A percentile compares a stretch with the other conserved stretches of the same genome.
These are phyloP conservation scores for Eupleurogrammus muticus DNA, from an alignment of 2,797 vertebrate species.

Conservation along the genomic window DNA sequence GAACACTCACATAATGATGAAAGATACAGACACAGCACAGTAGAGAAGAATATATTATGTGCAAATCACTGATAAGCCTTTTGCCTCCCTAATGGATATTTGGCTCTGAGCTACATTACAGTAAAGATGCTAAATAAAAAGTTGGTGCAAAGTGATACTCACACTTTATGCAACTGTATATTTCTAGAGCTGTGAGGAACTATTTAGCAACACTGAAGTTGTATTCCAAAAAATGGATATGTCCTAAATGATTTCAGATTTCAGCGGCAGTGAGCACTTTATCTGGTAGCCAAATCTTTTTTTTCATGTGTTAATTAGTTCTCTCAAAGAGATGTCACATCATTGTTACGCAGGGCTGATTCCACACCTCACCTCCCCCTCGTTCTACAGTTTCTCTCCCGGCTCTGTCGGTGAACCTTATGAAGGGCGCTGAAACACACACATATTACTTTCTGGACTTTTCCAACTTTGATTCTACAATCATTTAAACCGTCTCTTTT, in stretches of 20 bases:
- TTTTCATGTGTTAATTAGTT: slow-evolving; percentile 52
- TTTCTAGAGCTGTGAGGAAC: slow-evolving; percentile 39
- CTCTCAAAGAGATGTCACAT: slow-evolving; percentile 42
- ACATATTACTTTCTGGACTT: slow-evolving; percentile 19
- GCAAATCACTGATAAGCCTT: slow-evolving; percentile 58
- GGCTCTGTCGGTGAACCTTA: background rate
- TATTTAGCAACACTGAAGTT: slow-evolving; percentile 53
- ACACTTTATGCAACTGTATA: background rate
- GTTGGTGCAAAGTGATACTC: background rate
- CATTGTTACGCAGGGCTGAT: slow-evolving; percentile 26
- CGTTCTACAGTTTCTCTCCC: slow-evolving; percentile 22
- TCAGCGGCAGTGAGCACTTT: slow-evolving; percentile 44
- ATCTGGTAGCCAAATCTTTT: slow-evolving; percentile 36
- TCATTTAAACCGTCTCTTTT: background rate
- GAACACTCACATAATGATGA: slow-evolving; percentile 41
- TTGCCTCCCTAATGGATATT: slow-evolving; percentile 26
- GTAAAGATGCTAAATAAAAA: slow-evolving; percentile 23
- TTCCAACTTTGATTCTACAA: background rate
- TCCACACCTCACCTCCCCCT: slow-evolving; percentile 12
- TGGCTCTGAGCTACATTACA: slow-evolving; percentile 18
- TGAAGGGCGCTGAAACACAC: slow-evolving; percentile 6
- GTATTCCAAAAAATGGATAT: slow-evolving; percentile 54
- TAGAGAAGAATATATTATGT: slow-evolving; percentile 63
- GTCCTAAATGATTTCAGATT: slow-evolving; percentile 23
- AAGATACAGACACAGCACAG: slow-evolving; percentile 33